Evolutionary conservation across 1,140 invertebrate species (phyloP).

Genomic region (Drosophila sturtevanti): DNA sequence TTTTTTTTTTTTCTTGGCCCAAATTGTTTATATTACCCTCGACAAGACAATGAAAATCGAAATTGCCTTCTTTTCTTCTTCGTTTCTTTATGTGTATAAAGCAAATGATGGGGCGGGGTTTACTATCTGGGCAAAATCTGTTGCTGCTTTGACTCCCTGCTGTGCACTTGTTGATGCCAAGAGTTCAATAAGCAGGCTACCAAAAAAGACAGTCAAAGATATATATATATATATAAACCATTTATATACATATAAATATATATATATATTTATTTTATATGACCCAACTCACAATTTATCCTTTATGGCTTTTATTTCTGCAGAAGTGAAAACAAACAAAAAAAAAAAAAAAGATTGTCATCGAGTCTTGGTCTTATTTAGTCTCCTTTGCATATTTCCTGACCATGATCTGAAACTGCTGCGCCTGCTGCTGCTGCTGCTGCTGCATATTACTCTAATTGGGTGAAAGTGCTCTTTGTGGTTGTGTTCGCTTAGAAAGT

Average conservation of each 20-base stretch:
- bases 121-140: slow-evolving; percentile 45
- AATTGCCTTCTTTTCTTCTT: background rate
- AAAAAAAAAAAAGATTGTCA: slow-evolving; percentile 69
- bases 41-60: slow-evolving; percentile 17
- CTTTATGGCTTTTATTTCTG: slow-evolving; percentile 79
- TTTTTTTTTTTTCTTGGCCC: slow-evolving; percentile 6
- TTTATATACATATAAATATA: background rate
- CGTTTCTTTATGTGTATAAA: slow-evolving; percentile 9
- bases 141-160: slow-evolving; percentile 49
- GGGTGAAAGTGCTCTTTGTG: slow-evolving; percentile 62
- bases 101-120: slow-evolving; percentile 3
- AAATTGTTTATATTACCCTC: slow-evolving; percentile 1
- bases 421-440: background rate
- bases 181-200: slow-evolving; percentile 74
- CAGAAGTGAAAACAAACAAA: slow-evolving; percentile 74
- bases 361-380: slow-evolving; percentile 47
- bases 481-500: slow-evolving; percentile 65
- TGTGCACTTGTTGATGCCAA: slow-evolving; percentile 81
- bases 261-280: background rate
- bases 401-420: background rate
- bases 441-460: slow-evolving; percentile 56
- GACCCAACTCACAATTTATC: slow-evolving; percentile 66
- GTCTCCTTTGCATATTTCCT: slow-evolving; percentile 13
- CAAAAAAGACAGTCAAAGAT: slow-evolving; percentile 28
- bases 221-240: background rate